These are phyloP conservation scores for Tribolium freemani DNA, from an alignment of 2,888 invertebrate genomes.

Conservation along the genomic window DNA sequence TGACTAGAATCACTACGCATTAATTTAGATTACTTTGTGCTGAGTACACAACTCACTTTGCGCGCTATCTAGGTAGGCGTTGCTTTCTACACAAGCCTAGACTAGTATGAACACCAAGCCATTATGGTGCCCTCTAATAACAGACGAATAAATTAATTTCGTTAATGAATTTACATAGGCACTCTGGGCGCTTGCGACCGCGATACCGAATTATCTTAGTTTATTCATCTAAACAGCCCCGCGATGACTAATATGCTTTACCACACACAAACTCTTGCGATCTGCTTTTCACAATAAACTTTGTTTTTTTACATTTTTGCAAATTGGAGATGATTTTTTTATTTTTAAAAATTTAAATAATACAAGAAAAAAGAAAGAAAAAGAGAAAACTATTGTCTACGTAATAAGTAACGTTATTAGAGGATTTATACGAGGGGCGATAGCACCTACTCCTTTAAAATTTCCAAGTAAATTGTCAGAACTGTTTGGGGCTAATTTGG, in stretches of 20 bases:
- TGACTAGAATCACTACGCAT: constrained; percentile 64
- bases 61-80: constrained; percentile 38
- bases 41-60: constrained; percentile 55
- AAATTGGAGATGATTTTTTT: too few species aligned
- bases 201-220: constrained; percentile 41
- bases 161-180: constrained; percentile 54
- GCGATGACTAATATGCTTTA: constrained; percentile 30
- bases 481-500: neutral
- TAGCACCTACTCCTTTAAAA: too few species aligned
- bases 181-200: constrained; percentile 39
- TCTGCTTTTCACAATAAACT: neutral
- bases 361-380: too few species aligned
- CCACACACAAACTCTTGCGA: constrained; percentile 17
- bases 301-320: neutral
- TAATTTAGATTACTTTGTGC: constrained; percentile 64
- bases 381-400: too few species aligned
- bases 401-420: too few species aligned
- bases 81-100: constrained; percentile 33
- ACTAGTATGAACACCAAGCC: constrained; percentile 35
- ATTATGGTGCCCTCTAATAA: constrained; percentile 54
- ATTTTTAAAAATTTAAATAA: neutral
- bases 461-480: too few species aligned
- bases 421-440: too few species aligned
- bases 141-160: constrained; percentile 56
- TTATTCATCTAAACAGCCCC: constrained; percentile 43